These are phyloP conservation scores for Nipponacmea schrenckii DNA, from an alignment of 2,888 invertebrate genomes.

Conservation along the genomic window DNA sequence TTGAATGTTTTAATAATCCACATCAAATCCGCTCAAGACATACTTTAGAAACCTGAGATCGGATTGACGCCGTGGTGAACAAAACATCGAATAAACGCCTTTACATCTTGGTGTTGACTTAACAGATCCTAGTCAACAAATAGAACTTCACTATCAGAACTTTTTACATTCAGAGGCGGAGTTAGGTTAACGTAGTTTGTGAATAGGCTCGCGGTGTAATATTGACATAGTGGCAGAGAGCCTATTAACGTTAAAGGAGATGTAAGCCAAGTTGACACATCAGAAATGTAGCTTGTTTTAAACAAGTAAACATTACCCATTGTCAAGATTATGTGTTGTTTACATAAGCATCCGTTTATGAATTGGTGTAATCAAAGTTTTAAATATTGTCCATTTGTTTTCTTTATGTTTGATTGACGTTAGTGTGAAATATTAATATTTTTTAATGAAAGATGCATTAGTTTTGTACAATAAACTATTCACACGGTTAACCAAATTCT, in stretches of 20 bases:
- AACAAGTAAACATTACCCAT: constrained; percentile 3
- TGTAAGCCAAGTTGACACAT: not conserved
- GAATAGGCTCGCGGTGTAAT: constrained; percentile 5
- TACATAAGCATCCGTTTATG: not conserved
- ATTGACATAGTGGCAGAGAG: constrained; percentile 2
- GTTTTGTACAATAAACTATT: not conserved
- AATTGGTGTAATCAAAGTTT: not conserved
- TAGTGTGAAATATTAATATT: too few relatives aligned
- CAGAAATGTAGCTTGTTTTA: not conserved
- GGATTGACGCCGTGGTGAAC: constrained; percentile 4
- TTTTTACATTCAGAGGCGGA: constrained; percentile 3
- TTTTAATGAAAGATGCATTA: not conserved
- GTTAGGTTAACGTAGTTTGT: not conserved
- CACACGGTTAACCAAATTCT: not conserved
- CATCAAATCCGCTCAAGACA: not conserved
- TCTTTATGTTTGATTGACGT: too few relatives aligned
- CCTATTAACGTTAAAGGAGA: constrained; percentile 5
- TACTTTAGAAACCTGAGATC: constrained; percentile 5
- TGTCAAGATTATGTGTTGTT: not conserved
- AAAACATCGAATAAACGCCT: constrained; percentile 3
- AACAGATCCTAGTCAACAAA: constrained; percentile 2
- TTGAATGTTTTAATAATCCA: not conserved
- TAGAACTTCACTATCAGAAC: not conserved
- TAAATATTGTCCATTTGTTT: constrained; percentile 1
- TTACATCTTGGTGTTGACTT: not conserved